Evolutionary conservation across 2,113 vertebrate genomes (phyloP).

Genomic region (Chionodraco myersi): DNA sequence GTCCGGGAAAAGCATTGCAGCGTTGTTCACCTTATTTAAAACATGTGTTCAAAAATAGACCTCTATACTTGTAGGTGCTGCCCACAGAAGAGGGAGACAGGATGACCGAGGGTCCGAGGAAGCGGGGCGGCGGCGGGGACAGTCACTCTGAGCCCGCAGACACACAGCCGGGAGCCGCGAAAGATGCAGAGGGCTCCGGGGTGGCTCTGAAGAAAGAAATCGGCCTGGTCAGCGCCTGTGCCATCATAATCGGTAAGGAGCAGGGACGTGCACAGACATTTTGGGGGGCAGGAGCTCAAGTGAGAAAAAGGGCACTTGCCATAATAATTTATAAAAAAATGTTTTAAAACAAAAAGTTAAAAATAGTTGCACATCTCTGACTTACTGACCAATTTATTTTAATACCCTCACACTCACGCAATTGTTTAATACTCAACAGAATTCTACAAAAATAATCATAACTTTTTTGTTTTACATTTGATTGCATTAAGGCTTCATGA

Average conservation of each 20-base stretch:
- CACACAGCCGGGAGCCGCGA: neutral
- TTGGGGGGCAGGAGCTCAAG: too few relatives aligned
- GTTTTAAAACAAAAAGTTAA: too few relatives aligned
- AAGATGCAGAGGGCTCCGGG: constrained; percentile 44
- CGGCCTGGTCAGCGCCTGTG: constrained; percentile 87
- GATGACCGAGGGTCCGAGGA: constrained; percentile 72
- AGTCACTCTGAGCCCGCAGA: neutral
- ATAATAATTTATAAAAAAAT: too few relatives aligned
- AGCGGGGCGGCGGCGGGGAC: constrained; percentile 11
- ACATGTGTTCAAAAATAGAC: neutral
- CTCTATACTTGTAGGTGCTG: neutral
- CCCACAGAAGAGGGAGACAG: neutral
- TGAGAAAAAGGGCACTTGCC: too few relatives aligned
- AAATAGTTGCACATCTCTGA: too few relatives aligned
- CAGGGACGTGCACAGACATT: too few relatives aligned
- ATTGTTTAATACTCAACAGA: too few relatives aligned
- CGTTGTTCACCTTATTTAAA: neutral
- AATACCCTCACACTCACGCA: too few relatives aligned
- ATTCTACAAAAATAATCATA: too few relatives aligned
- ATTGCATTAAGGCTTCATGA: too few relatives aligned
- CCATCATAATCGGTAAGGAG: constrained; percentile 87
- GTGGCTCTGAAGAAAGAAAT: constrained; percentile 90
- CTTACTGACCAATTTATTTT: too few relatives aligned
- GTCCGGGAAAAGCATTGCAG: neutral
- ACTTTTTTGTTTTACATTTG: too few relatives aligned